Percentiles rank a stretch among this genome's conserved stretches.
Conservation (phyloP, 2,888 invertebrate species). For the Tipula unca region DNA sequence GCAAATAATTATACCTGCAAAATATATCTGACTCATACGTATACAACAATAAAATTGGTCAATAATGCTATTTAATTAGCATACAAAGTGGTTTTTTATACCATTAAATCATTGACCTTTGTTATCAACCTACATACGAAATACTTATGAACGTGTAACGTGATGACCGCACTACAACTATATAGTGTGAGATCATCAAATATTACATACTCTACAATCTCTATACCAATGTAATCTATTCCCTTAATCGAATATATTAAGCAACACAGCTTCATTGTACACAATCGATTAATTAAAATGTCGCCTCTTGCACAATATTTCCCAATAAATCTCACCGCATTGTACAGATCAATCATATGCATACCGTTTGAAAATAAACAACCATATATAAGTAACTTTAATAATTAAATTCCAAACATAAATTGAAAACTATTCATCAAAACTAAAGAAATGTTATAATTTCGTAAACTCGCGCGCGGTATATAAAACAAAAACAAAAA, state of each 20-base stretch:
- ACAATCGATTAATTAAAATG: not conserved
- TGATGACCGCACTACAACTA: not conserved
- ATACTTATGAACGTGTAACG: not conserved
- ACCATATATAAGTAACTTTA: not conserved
- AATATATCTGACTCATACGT: not conserved
- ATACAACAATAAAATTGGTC: not conserved
- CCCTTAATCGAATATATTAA: not conserved
- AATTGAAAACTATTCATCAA: not conserved
- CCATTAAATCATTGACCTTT: not conserved
- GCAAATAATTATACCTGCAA: too few relatives aligned
- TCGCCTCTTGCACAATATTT: not conserved
- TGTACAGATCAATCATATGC: not conserved
- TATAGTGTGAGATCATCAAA: not conserved
- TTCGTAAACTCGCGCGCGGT: not conserved
- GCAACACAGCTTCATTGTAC: not conserved
- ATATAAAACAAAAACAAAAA: not conserved
- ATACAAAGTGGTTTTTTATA: not conserved
- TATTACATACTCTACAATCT: not conserved
- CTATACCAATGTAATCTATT: not conserved
- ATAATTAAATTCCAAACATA: not conserved
- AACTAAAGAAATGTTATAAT: not conserved
- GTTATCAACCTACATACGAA: not conserved
- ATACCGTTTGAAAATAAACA: not conserved
- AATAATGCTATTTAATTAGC: not conserved
- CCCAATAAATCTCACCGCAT: not conserved